Conservation (phyloP, 2,113 vertebrate species). For the Dissostichus mawsoni region DNA sequence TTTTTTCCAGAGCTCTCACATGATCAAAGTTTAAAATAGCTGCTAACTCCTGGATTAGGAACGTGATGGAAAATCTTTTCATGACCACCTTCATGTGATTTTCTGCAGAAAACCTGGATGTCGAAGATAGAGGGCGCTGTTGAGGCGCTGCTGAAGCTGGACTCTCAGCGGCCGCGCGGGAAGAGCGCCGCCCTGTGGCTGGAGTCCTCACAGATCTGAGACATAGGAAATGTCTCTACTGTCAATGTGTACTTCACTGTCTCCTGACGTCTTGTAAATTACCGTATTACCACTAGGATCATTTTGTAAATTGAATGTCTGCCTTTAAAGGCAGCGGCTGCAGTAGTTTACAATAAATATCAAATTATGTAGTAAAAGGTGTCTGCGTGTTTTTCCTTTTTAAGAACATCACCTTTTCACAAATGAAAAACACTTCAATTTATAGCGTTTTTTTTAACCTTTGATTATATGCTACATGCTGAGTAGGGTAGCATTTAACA, state of each 20-base stretch:
- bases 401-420: not conserved
- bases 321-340: slow-evolving; percentile 48
- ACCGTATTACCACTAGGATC: slow-evolving; percentile 38
- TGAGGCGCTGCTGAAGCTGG: slow-evolving; percentile 77
- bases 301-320: slow-evolving; percentile 63
- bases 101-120: slow-evolving; percentile 89
- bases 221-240: not conserved
- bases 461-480: too few species aligned
- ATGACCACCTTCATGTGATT: slow-evolving; percentile 22
- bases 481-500: too few species aligned
- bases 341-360: slow-evolving; percentile 65
- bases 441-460: too few species aligned
- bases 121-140: slow-evolving; percentile 87
- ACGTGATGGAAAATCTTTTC: not conserved
- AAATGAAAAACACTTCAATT: too few species aligned
- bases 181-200: slow-evolving; percentile 78
- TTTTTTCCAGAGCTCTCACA: too few species aligned
- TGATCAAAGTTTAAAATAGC: not conserved
- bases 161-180: slow-evolving; percentile 72
- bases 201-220: slow-evolving; percentile 86
- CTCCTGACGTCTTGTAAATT: slow-evolving; percentile 42
- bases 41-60: not conserved
- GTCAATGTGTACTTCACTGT: slow-evolving; percentile 51
- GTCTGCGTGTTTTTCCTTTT: slow-evolving; percentile 3
- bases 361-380: slow-evolving; percentile 29